Conservation (phyloP, 2,113 vertebrate species). For the Triplophysa rosa region DNA sequence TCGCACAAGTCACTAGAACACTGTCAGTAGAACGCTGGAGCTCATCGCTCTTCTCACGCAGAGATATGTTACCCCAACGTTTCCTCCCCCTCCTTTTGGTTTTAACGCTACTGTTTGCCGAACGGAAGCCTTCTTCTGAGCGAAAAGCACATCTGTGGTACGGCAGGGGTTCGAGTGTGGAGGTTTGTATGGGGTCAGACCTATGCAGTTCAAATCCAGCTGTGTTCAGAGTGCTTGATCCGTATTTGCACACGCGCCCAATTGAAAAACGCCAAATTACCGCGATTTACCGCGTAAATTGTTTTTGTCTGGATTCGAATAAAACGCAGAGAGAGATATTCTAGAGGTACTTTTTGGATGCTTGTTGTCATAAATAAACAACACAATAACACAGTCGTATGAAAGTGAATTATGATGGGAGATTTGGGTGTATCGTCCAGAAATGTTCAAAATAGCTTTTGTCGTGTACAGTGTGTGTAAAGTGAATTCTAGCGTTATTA, state of each 20-base stretch:
- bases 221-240: not conserved
- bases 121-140: slow-evolving; percentile 6
- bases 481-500: no score
- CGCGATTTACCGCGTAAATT: no score
- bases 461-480: no score
- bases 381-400: no score
- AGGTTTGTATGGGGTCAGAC: slow-evolving; percentile 12
- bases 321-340: no score
- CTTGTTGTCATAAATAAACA: no score
- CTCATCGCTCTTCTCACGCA: not conserved
- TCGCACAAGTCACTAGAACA: not conserved
- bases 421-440: no score
- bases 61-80: not conserved
- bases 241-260: not conserved
- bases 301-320: not conserved
- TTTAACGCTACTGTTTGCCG: not conserved
- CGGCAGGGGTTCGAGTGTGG: not conserved
- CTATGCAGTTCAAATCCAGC: not conserved
- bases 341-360: no score
- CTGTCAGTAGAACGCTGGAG: not conserved
- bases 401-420: no score
- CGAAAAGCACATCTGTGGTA: slow-evolving; percentile 24
- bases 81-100: not conserved
- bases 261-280: not conserved
- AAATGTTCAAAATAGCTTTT: no score